Evolutionary conservation across 2,888 invertebrate genomes (phyloP).

Genomic region (Listrodromus nycthemerus): DNA sequence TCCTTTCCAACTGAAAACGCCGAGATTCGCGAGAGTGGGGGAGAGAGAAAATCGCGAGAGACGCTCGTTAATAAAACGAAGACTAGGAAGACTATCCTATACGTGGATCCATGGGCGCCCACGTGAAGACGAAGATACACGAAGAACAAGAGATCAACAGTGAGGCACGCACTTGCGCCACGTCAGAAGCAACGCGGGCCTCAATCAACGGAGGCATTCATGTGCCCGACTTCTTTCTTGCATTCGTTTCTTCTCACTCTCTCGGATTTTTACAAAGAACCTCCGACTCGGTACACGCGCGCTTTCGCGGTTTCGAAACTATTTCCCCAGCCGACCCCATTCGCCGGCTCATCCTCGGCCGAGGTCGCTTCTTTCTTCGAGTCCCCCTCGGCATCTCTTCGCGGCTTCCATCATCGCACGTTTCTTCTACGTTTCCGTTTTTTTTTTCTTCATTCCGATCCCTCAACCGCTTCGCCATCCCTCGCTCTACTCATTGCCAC

Average conservation of each 20-base stretch:
- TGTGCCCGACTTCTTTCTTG: slow-evolving; percentile 69
- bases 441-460: slow-evolving; percentile 56
- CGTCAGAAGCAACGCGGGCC: slow-evolving; percentile 71
- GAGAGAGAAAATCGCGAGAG: slow-evolving; percentile 58
- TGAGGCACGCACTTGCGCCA: slow-evolving; percentile 68
- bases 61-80: slow-evolving; percentile 48
- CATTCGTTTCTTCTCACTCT: slow-evolving; percentile 53
- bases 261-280: slow-evolving; percentile 67
- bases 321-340: slow-evolving; percentile 32
- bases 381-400: slow-evolving; percentile 53
- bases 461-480: slow-evolving; percentile 54
- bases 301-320: slow-evolving; percentile 52
- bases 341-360: slow-evolving; percentile 22
- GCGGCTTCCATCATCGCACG: slow-evolving; percentile 52
- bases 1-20: slow-evolving; percentile 39
- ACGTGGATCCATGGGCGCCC: slow-evolving; percentile 32
- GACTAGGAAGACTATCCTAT: slow-evolving; percentile 22
- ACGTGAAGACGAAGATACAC: slow-evolving; percentile 40
- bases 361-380: slow-evolving; percentile 57
- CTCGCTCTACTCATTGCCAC: slow-evolving; percentile 36
- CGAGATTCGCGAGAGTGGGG: slow-evolving; percentile 65
- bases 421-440: slow-evolving; percentile 39
- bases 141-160: slow-evolving; percentile 55
- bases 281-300: slow-evolving; percentile 67
- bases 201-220: slow-evolving; percentile 83